Conservation (phyloP, 2,113 vertebrate species). For the Sphyrna mokarran region DNA sequence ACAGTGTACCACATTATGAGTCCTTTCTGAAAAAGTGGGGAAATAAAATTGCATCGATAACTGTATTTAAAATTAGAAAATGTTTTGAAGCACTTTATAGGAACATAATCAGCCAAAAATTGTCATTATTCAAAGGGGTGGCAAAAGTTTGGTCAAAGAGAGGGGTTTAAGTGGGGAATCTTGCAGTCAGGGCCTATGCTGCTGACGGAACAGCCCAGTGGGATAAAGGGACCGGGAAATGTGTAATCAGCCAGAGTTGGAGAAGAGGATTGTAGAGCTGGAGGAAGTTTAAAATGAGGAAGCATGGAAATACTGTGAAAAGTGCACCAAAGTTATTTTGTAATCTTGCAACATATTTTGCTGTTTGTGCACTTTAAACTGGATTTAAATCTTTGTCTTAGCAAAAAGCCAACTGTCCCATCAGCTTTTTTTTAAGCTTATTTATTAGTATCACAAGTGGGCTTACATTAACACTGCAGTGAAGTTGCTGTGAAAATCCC, state of each 20-base stretch:
- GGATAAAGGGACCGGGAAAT: neutral
- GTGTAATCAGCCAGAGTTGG: neutral
- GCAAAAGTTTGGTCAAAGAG: neutral
- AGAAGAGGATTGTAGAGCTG: neutral
- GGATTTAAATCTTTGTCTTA: neutral
- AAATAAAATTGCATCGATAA: neutral
- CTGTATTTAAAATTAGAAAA: neutral
- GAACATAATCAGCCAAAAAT: neutral
- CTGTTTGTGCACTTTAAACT: neutral
- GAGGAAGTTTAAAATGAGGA: neutral
- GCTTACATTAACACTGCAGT: no score
- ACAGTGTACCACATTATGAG: neutral
- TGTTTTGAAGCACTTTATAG: neutral
- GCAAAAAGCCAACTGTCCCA: neutral
- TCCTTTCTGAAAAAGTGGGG: neutral
- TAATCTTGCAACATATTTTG: neutral
- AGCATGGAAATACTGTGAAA: neutral
- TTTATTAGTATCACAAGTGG: no score
- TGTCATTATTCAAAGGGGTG: neutral
- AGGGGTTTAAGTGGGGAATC: neutral
- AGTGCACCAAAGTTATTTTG: neutral
- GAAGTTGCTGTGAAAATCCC: no score
- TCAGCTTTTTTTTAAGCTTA: neutral
- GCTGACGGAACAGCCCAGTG: no score
- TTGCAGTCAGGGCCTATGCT: neutral